Percentiles rank a stretch among this genome's conserved stretches.
Evolutionary conservation across 1,140 invertebrate species (phyloP).

Genomic region (Brachionus calyciflorus): DNA sequence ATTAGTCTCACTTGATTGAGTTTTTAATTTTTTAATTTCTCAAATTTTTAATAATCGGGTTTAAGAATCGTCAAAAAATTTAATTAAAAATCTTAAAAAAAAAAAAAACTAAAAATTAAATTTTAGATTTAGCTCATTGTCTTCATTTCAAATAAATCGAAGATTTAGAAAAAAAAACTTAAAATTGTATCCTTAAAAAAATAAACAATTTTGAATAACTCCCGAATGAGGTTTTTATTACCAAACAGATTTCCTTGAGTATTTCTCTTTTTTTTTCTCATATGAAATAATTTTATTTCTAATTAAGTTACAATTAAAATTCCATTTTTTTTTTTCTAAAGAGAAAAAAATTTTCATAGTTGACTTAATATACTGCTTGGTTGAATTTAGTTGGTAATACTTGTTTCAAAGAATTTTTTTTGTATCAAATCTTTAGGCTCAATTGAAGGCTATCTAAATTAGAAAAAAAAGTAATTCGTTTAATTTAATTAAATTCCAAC

Average conservation of each 20-base stretch:
- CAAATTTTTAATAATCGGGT: constrained; percentile 24
- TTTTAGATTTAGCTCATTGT: no score
- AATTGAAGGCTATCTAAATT: no score
- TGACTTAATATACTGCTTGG: constrained; percentile 27
- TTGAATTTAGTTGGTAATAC: no score
- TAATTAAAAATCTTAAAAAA: no score
- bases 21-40: not conserved
- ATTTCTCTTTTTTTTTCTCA: not conserved
- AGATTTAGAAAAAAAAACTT: no score
- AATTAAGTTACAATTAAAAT: constrained; percentile 41
- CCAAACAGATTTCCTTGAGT: not conserved
- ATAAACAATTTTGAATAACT: not conserved
- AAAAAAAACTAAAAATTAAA: no score
- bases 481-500: no score
- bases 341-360: constrained; percentile 9
- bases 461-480: no score
- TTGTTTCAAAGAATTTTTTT: not conserved
- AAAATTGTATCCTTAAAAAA: not conserved
- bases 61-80: not conserved
- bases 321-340: constrained; percentile 26
- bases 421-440: not conserved
- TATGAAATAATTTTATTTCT: constrained; percentile 1
- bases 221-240: not conserved
- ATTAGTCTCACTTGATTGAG: constrained; percentile 30
- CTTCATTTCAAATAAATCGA: no score